Evolutionary conservation across 2,797 vertebrate genomes (phyloP).

Genomic region (Anas georgica): DNA sequence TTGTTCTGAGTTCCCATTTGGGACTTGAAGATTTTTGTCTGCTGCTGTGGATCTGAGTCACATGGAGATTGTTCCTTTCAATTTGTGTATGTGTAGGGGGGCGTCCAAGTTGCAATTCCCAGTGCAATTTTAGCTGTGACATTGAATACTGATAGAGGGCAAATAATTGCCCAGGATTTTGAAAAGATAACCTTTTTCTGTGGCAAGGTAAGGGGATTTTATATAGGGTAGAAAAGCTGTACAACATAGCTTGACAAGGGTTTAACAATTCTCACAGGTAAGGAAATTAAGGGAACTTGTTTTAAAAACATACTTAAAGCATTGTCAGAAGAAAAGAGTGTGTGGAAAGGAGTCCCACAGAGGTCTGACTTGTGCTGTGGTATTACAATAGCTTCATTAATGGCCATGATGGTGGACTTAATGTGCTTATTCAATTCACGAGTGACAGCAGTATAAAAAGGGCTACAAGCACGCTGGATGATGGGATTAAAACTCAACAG

Average conservation of each 20-base stretch:
- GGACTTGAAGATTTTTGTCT: not conserved
- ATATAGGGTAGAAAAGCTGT: not conserved
- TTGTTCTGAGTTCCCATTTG: not conserved
- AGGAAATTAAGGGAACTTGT: not conserved
- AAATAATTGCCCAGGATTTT: not conserved
- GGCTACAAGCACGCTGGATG: accelerated
- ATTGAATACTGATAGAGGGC: not conserved
- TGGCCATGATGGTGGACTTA: not conserved
- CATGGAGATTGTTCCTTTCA: not conserved
- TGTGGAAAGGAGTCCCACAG: not conserved
- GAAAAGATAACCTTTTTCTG: not conserved
- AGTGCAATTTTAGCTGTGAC: not conserved
- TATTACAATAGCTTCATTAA: not conserved
- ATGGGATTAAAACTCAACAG: not conserved
- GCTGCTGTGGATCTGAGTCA: not conserved
- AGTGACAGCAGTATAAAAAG: not conserved
- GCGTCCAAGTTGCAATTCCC: not conserved
- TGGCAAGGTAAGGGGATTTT: not conserved
- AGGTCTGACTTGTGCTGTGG: not conserved
- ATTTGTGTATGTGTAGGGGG: not conserved
- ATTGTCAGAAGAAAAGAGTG: not conserved
- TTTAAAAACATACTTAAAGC: not conserved
- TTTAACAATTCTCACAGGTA: not conserved
- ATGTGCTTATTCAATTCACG: not conserved
- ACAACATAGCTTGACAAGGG: accelerated